phyloP scores from a whole-genome alignment of 2,113 vertebrate genomes.

The Microcebus murinus region DNA sequence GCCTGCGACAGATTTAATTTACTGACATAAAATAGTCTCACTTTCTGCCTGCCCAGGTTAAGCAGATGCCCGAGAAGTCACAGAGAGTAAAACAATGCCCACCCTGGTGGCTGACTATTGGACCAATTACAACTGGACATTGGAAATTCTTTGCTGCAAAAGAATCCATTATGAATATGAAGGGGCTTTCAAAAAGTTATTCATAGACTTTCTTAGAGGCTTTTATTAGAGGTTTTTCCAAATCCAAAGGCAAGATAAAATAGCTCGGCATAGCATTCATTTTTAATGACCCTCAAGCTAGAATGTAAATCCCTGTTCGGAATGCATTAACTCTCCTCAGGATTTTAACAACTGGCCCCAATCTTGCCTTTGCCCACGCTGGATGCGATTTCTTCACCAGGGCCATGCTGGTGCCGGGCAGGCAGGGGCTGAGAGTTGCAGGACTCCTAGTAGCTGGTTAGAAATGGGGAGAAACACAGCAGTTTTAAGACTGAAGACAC shows the following conservation, averaged over 20 bases:
- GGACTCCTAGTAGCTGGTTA: rapidly evolving
- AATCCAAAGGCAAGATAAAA: conserved; percentile 46
- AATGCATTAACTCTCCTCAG: neutral
- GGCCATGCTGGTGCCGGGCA: rapidly evolving
- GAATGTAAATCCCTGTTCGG: neutral
- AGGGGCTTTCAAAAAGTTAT: conserved; percentile 1
- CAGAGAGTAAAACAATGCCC: neutral
- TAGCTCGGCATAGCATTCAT: neutral
- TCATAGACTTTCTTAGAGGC: conserved; percentile 23
- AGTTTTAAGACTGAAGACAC: rapidly evolving
- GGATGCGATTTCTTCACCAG: rapidly evolving
- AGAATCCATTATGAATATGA: neutral
- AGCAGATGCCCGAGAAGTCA: neutral
- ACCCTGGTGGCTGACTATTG: neutral
- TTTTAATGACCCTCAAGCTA: conserved; percentile 31
- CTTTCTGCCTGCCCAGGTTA: neutral
- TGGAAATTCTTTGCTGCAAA: neutral
- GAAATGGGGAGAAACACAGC: rapidly evolving
- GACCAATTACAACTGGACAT: neutral
- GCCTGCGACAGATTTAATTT: conserved; percentile 28
- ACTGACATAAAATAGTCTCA: neutral
- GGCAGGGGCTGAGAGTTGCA: neutral
- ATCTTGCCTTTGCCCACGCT: neutral
- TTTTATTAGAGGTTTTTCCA: conserved; percentile 36
- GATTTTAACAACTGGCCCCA: neutral